Conservation (phyloP, 2,113 vertebrate species). For the Macaca mulatta region DNA sequence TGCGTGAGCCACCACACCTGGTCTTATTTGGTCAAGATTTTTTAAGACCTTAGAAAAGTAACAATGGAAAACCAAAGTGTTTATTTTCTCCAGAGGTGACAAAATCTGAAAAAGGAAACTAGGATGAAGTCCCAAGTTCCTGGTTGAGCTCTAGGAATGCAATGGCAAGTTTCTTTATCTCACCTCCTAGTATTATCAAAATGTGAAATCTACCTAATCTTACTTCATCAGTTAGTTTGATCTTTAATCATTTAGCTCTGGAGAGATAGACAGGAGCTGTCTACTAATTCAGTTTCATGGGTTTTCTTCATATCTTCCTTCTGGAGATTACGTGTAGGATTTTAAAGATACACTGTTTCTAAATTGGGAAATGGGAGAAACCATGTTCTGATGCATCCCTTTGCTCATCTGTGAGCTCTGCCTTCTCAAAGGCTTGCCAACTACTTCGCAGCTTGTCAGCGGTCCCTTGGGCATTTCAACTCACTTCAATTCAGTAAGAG, state of each 20-base stretch:
- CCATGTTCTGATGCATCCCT: not conserved
- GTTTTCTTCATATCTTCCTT: not conserved
- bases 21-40: not conserved
- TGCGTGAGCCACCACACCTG: no score
- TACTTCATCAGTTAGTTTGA: not conserved
- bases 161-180: not conserved
- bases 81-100: not conserved
- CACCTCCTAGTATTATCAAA: not conserved
- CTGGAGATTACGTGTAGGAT: slow-evolving; percentile 1
- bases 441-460: not conserved
- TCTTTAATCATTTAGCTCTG: not conserved
- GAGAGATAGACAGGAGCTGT: not conserved
- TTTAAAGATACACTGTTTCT: not conserved
- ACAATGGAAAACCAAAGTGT: slow-evolving; percentile 3
- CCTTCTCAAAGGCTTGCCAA: not conserved
- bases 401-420: not conserved
- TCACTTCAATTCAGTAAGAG: not conserved
- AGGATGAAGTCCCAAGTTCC: not conserved
- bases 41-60: not conserved
- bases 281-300: not conserved
- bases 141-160: not conserved
- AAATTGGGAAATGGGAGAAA: not conserved
- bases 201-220: not conserved
- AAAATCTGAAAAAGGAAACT: slow-evolving; percentile 26
- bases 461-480: not conserved